These are phyloP conservation scores for Conus betulinus DNA, from an alignment of 1,140 invertebrate species.

Conservation along the genomic window DNA sequence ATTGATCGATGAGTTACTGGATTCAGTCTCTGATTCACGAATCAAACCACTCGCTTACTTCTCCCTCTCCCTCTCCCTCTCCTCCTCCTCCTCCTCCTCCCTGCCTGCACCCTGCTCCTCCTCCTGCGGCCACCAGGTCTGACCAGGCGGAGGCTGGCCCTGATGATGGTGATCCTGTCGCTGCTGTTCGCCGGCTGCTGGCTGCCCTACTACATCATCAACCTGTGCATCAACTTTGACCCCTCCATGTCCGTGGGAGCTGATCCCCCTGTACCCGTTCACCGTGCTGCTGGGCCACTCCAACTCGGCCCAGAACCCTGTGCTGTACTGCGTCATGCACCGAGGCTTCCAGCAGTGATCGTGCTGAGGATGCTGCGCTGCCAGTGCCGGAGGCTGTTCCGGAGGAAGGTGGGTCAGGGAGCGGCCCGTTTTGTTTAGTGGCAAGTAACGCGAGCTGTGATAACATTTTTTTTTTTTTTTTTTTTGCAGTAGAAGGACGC, in stretches of 20 bases:
- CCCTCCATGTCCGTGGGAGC: conserved; percentile 48
- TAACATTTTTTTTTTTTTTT: too few relatives aligned
- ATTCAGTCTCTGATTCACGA: too few relatives aligned
- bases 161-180: conserved; percentile 84
- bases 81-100: too few relatives aligned
- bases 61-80: background rate
- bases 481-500: too few relatives aligned
- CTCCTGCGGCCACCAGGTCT: conserved; percentile 69
- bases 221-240: conserved; percentile 81
- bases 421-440: background rate
- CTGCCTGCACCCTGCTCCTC: too few relatives aligned
- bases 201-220: conserved; percentile 86
- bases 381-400: background rate
- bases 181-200: conserved; percentile 86
- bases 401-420: background rate
- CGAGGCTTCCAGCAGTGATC: conserved; percentile 59
- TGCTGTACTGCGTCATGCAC: conserved; percentile 70
- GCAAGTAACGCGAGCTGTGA: too few relatives aligned
- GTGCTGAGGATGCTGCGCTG: conserved; percentile 1
- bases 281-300: conserved; percentile 81
- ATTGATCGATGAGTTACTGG: too few relatives aligned
- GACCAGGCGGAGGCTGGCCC: conserved; percentile 83
- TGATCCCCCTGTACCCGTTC: conserved; percentile 75
- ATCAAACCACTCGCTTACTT: too few relatives aligned
- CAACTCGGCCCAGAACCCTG: conserved; percentile 75